A percentile compares a stretch with the other conserved stretches of the same genome.
phyloP scores from a whole-genome alignment of 2,113 vertebrate genomes.

The Pangasianodon gigas region DNA sequence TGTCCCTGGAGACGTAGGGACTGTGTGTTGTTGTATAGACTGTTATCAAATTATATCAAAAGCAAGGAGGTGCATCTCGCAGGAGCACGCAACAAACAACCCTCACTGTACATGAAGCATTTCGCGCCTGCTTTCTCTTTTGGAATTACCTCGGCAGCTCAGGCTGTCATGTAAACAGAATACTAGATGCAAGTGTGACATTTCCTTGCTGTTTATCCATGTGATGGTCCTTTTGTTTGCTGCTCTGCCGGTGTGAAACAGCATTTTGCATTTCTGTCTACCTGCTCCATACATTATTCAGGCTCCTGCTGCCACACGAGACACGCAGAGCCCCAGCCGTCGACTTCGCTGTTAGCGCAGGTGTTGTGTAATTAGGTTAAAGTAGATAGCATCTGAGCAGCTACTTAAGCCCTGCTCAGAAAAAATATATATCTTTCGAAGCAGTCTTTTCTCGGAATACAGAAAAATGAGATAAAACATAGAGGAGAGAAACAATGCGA shows the following conservation, averaged over 20 bases:
- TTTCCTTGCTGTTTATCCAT: constrained; percentile 74
- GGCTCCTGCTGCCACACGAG: constrained; percentile 46
- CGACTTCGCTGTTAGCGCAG: constrained; percentile 65
- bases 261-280: constrained; percentile 57
- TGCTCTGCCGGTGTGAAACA: constrained; percentile 57
- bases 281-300: constrained; percentile 78
- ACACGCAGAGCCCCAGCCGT: constrained; percentile 35
- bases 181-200: constrained; percentile 71
- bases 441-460: constrained; percentile 39
- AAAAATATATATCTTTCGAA: constrained; percentile 65
- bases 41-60: constrained; percentile 70
- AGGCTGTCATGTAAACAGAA: constrained; percentile 80
- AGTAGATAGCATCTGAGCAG: constrained; percentile 71
- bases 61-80: constrained; percentile 58
- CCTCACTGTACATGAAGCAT: constrained; percentile 77
- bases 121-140: constrained; percentile 69
- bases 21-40: constrained; percentile 56
- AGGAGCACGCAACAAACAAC: constrained; percentile 62
- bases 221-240: constrained; percentile 61
- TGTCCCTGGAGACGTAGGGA: constrained; percentile 65
- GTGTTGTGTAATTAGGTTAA: constrained; percentile 79
- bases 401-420: constrained; percentile 69
- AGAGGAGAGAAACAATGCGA: constrained; percentile 28
- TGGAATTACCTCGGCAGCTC: constrained; percentile 73
- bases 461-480: constrained; percentile 39